phyloP scores from a whole-genome alignment of 2,888 invertebrate genomes.

The Lycia hirtaria region DNA sequence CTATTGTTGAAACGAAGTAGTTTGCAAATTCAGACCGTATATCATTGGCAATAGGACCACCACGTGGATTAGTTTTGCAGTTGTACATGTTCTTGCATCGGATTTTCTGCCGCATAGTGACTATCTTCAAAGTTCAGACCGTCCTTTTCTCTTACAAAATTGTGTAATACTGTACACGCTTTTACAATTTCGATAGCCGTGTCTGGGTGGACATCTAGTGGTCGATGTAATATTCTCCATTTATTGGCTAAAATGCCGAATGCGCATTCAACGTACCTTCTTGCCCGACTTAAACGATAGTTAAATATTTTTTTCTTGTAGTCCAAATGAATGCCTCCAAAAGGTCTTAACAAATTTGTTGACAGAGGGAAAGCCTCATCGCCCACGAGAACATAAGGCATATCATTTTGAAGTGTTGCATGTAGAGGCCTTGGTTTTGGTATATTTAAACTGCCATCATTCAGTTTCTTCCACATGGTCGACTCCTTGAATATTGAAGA shows the following conservation, averaged over 20 bases:
- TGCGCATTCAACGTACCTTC: conserved; percentile 48
- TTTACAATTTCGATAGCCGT: too few species aligned
- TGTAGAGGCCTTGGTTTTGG: too few species aligned
- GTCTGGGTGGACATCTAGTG: conserved; percentile 30
- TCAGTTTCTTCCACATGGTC: conserved; percentile 42
- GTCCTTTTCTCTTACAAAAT: conserved; percentile 25
- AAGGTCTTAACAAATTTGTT: background rate
- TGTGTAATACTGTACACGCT: conserved; percentile 16
- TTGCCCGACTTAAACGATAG: conserved; percentile 45
- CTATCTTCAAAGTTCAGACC: conserved; percentile 13
- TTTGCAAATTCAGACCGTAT: conserved; percentile 28
- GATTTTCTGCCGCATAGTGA: background rate
- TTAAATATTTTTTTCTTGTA: conserved; percentile 44
- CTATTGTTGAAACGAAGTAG: conserved; percentile 22
- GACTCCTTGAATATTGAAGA: conserved; percentile 45
- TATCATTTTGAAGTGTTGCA: too few species aligned
- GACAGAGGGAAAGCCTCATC: conserved; percentile 2
- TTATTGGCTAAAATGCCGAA: conserved; percentile 51
- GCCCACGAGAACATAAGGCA: conserved; percentile 1
- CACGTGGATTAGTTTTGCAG: conserved; percentile 19
- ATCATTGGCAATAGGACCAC: conserved; percentile 25
- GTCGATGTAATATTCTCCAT: conserved; percentile 40
- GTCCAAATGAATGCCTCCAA: background rate
- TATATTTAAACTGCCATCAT: conserved; percentile 41
- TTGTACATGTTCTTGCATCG: conserved; percentile 23